phyloP scores from a whole-genome alignment of 2,113 vertebrate genomes.

The Ia io region DNA sequence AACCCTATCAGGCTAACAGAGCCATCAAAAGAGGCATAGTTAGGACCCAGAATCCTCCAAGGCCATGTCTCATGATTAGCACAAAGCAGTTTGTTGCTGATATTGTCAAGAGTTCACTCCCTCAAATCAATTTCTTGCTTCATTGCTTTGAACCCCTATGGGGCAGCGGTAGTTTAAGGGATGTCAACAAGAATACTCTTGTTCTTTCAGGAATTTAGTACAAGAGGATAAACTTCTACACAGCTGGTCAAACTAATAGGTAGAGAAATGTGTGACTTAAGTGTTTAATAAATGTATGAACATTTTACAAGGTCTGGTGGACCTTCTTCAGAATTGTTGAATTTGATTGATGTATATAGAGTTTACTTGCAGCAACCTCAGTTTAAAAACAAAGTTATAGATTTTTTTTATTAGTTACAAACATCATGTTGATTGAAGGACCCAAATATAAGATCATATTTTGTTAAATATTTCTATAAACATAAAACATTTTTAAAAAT shows the following conservation, averaged over 20 bases:
- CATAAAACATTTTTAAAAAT: not conserved
- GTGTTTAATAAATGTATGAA: slow-evolving; percentile 55
- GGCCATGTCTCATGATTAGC: slow-evolving; percentile 41
- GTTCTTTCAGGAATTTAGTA: slow-evolving; percentile 45
- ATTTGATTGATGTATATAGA: not conserved
- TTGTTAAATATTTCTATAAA: not conserved
- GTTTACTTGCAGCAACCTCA: not conserved
- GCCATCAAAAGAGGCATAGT: slow-evolving; percentile 3
- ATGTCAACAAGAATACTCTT: slow-evolving; percentile 47
- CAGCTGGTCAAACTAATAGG: slow-evolving; percentile 40
- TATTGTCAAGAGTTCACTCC: slow-evolving; percentile 49
- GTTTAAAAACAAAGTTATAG: not conserved
- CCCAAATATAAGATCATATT: not conserved
- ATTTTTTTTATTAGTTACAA: not conserved
- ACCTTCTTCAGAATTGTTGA: not conserved
- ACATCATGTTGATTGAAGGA: not conserved
- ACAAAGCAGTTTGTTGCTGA: slow-evolving; percentile 38
- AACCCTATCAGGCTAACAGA: slow-evolving; percentile 24
- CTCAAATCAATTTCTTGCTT: slow-evolving; percentile 70
- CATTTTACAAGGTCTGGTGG: not conserved
- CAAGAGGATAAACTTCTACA: slow-evolving; percentile 31
- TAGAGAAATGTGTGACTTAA: slow-evolving; percentile 46
- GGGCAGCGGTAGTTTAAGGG: slow-evolving; percentile 27
- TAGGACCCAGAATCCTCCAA: slow-evolving; percentile 38
- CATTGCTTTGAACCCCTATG: slow-evolving; percentile 53